These are phyloP conservation scores for Drosophila orena DNA, from an alignment of 1,140 invertebrate species.

Conservation along the genomic window DNA sequence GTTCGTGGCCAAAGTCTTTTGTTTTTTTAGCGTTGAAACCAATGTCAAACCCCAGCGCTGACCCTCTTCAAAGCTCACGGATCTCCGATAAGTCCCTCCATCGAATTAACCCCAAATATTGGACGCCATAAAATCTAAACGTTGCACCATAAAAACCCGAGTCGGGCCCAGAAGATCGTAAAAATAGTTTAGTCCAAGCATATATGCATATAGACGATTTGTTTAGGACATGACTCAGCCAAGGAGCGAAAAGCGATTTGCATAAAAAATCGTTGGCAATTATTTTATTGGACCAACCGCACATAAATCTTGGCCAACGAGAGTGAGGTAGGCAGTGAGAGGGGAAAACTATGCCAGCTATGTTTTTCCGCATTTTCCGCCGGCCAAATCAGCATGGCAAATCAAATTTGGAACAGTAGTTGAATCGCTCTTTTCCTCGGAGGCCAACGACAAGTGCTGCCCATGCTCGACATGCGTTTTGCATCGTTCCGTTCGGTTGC, in stretches of 20 bases:
- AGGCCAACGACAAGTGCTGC: slow-evolving; percentile 61
- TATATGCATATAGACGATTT: slow-evolving; percentile 23
- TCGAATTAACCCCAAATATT: slow-evolving; percentile 26
- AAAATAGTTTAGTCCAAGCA: slow-evolving; percentile 50
- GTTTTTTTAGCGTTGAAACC: slow-evolving; percentile 34
- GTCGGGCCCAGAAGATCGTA: slow-evolving; percentile 60
- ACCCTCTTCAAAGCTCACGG: slow-evolving; percentile 36
- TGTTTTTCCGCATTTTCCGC: slow-evolving; percentile 75
- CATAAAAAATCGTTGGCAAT: slow-evolving; percentile 84
- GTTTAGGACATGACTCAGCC: slow-evolving; percentile 65
- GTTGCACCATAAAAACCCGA: slow-evolving; percentile 47
- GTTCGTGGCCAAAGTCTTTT: slow-evolving; percentile 76
- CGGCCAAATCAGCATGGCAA: slow-evolving; percentile 72
- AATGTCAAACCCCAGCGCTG: slow-evolving; percentile 38
- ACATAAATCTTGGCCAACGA: slow-evolving; percentile 76
- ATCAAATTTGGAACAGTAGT: slow-evolving; percentile 83
- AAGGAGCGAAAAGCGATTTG: slow-evolving; percentile 73
- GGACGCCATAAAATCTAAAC: slow-evolving; percentile 52
- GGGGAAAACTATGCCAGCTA: slow-evolving; percentile 72
- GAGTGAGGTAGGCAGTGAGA: not conserved
- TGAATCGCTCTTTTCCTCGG: slow-evolving; percentile 34
- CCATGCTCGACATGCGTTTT: slow-evolving; percentile 75
- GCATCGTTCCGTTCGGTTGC: slow-evolving; percentile 64
- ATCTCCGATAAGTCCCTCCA: slow-evolving; percentile 45
- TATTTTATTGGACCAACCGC: slow-evolving; percentile 83